phyloP scores from a whole-genome alignment of 2,797 vertebrate genomes.

The Darevskia mixta region DNA sequence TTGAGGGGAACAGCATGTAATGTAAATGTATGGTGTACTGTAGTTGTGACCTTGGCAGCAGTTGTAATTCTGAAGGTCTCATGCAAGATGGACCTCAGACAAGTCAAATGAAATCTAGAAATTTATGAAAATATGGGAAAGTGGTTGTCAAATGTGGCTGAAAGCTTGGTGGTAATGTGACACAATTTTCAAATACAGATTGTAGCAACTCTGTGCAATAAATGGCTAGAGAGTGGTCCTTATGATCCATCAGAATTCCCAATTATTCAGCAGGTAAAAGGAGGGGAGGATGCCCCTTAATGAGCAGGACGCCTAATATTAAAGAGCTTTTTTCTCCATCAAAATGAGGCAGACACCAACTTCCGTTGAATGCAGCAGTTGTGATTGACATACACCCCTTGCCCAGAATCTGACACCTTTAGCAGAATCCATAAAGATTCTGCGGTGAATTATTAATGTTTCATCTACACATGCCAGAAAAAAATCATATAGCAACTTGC shows the following conservation, averaged over 20 bases:
- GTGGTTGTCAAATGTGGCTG: not conserved
- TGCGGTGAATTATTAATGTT: not conserved
- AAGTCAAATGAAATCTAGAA: not conserved
- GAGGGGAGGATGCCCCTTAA: not conserved
- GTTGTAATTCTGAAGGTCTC: not conserved
- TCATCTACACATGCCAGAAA: not conserved
- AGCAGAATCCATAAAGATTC: too few relatives aligned
- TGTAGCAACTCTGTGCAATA: not conserved
- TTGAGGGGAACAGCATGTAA: not conserved
- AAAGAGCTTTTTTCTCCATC: not conserved
- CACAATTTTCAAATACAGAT: not conserved
- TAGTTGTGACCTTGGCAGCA: not conserved
- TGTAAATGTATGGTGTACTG: not conserved
- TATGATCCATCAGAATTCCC: not conserved
- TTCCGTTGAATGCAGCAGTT: not conserved
- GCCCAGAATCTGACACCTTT: not conserved
- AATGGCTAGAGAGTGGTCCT: not conserved
- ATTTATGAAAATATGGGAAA: not conserved
- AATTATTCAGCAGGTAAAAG: not conserved
- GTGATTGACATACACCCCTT: not conserved
- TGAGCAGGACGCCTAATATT: not conserved
- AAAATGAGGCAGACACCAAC: not conserved
- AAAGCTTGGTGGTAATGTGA: not conserved
- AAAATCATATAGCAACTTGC: conserved; percentile 60
- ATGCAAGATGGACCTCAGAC: not conserved